Conservation (phyloP, 2,888 invertebrate species). For the Thymelicus lineola region DNA sequence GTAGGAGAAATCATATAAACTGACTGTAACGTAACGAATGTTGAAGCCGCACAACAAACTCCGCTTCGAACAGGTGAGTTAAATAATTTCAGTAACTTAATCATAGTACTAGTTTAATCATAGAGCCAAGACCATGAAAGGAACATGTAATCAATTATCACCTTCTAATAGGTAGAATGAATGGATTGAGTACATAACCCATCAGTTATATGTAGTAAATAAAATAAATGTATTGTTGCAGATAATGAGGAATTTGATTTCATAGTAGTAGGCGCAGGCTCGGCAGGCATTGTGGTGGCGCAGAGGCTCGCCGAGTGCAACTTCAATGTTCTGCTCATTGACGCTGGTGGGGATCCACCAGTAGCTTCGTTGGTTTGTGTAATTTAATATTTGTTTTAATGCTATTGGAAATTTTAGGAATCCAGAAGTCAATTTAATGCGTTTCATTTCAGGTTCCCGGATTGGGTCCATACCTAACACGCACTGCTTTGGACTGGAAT, state of each 20-base stretch:
- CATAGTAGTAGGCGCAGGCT: constrained; percentile 55
- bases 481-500: constrained; percentile 45
- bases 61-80: too few species aligned
- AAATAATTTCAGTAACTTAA: too few species aligned
- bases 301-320: constrained; percentile 44
- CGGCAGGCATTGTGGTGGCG: constrained; percentile 53
- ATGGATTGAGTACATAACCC: neutral
- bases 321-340: constrained; percentile 46
- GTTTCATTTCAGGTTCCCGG: constrained; percentile 38
- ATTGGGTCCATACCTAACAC: constrained; percentile 28
- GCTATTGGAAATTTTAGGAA: too few species aligned
- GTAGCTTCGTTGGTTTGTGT: constrained; percentile 43
- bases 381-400: too few species aligned
- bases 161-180: too few species aligned
- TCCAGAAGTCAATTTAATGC: neutral
- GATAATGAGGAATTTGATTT: constrained; percentile 48
- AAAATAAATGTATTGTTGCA: constrained; percentile 5
- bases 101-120: too few species aligned
- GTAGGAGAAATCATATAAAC: too few species aligned
- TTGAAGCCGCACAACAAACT: too few species aligned
- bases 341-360: constrained; percentile 52
- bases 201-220: neutral
- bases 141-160: too few species aligned
- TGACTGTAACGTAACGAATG: too few species aligned
- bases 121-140: too few species aligned